Conservation (phyloP, 2,113 vertebrate genomes). For the Gallinago undulata region DNA sequence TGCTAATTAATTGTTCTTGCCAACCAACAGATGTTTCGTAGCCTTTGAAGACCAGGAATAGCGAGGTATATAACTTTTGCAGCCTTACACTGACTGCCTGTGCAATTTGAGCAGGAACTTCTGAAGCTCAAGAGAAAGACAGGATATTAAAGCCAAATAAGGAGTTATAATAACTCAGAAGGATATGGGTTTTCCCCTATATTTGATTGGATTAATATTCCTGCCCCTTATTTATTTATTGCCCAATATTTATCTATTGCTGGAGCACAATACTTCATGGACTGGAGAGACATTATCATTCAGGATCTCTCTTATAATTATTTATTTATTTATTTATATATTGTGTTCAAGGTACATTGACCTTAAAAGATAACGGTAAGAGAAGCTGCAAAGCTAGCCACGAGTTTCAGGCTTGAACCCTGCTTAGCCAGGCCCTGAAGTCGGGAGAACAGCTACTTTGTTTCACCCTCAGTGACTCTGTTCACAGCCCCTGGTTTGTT, state of each 20-base stretch:
- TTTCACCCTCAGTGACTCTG: not conserved
- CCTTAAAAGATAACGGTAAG: not conserved
- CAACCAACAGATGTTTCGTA: conserved; percentile 66
- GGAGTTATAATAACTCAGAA: not conserved
- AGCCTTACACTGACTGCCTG: not conserved
- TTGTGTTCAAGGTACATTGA: accelerated
- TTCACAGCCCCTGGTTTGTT: accelerated
- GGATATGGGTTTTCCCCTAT: not conserved
- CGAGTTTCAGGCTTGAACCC: not conserved
- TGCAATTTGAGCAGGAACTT: conserved; percentile 30
- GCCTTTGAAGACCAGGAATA: conserved; percentile 65
- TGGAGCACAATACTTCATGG: not conserved
- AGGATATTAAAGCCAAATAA: not conserved
- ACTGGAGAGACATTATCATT: not conserved
- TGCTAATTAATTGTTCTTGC: conserved; percentile 71
- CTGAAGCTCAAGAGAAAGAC: conserved; percentile 4
- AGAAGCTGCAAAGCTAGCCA: not conserved
- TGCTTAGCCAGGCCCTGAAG: accelerated
- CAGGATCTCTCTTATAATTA: not conserved
- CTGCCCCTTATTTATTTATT: not conserved
- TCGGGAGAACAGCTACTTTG: not conserved
- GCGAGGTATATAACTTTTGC: conserved; percentile 31
- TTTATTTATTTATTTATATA: not conserved
- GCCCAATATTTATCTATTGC: not conserved
- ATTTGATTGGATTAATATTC: not conserved